Evolutionary conservation across 2,888 invertebrate species (phyloP).

Genomic region (Drosophila fulvimacula): DNA sequence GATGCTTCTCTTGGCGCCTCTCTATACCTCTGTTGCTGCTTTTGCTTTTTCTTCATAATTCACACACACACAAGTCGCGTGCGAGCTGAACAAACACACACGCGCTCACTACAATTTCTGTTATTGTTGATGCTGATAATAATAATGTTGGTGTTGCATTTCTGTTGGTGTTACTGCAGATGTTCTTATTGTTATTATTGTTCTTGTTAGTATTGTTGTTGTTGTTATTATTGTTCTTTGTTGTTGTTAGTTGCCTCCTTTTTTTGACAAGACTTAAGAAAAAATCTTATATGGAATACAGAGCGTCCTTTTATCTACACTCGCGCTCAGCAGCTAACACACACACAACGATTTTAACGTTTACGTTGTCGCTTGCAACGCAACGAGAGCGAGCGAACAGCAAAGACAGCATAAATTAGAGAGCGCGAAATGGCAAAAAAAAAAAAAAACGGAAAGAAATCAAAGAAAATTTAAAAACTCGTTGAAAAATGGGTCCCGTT

Average conservation of each 20-base stretch:
- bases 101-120: constrained; percentile 60
- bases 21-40: constrained; percentile 51
- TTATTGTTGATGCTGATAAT: constrained; percentile 20
- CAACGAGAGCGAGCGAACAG: constrained; percentile 10
- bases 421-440: constrained; percentile 41
- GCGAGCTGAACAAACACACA: constrained; percentile 56
- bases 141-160: constrained; percentile 36
- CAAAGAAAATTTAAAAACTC: constrained; percentile 21
- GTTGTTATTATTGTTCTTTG: too few relatives aligned
- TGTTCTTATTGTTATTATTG: constrained; percentile 13
- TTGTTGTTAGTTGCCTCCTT: constrained; percentile 1
- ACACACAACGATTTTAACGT: constrained; percentile 6
- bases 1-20: constrained; percentile 63
- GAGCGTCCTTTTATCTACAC: constrained; percentile 51
- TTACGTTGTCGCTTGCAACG: constrained; percentile 13
- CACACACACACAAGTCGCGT: constrained; percentile 69
- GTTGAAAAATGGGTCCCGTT: constrained; percentile 32
- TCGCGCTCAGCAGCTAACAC: constrained; percentile 20
- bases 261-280: neutral
- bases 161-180: constrained; percentile 19
- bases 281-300: constrained; percentile 16
- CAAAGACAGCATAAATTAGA: constrained; percentile 24
- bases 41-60: constrained; percentile 79
- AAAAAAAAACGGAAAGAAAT: constrained; percentile 5
- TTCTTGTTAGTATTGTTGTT: constrained; percentile 6